Percentiles rank a stretch among this genome's conserved stretches.
phyloP scores from a whole-genome alignment of 1,140 invertebrate genomes.

The Trichomalopsis sarcophagae region DNA sequence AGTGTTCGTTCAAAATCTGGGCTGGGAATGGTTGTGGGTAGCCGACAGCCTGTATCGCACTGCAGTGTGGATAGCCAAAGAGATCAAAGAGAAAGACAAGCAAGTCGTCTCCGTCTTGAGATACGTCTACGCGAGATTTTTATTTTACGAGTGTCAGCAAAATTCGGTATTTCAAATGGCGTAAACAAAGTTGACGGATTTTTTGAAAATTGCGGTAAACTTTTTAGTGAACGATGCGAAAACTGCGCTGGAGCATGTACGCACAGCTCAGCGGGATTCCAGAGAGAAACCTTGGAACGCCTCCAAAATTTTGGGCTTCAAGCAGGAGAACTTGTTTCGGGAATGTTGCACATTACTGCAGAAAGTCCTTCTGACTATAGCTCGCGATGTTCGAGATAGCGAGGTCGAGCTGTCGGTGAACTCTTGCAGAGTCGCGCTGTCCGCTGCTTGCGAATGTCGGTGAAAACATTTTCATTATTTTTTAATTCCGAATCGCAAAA shows the following conservation, averaged over 20 bases:
- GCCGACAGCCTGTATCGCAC: conserved; percentile 76
- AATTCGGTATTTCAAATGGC: not conserved
- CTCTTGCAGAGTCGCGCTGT: conserved; percentile 72
- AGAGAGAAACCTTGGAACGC: conserved; percentile 67
- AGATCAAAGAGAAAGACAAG: conserved; percentile 70
- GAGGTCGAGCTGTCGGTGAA: conserved; percentile 71
- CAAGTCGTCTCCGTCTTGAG: conserved; percentile 72
- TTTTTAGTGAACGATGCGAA: conserved; percentile 61
- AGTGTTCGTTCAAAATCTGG: conserved; percentile 68
- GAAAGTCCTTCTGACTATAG: conserved; percentile 71
- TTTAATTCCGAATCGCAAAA: not conserved
- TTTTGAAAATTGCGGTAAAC: not conserved
- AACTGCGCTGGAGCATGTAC: conserved; percentile 62
- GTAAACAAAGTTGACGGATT: not conserved
- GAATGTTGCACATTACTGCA: conserved; percentile 74
- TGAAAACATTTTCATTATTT: not conserved
- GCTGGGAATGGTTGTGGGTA: conserved; percentile 77
- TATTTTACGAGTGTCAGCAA: conserved; percentile 65
- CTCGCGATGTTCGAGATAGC: conserved; percentile 57
- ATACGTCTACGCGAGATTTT: conserved; percentile 76
- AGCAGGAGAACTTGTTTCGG: conserved; percentile 69
- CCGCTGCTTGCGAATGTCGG: conserved; percentile 71
- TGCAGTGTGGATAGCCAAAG: conserved; percentile 68
- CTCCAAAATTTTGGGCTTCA: conserved; percentile 45
- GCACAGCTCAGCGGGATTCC: conserved; percentile 60